Evolutionary conservation across 2,113 vertebrate genomes (phyloP).

Genomic region (Rhadina sibilatrix): DNA sequence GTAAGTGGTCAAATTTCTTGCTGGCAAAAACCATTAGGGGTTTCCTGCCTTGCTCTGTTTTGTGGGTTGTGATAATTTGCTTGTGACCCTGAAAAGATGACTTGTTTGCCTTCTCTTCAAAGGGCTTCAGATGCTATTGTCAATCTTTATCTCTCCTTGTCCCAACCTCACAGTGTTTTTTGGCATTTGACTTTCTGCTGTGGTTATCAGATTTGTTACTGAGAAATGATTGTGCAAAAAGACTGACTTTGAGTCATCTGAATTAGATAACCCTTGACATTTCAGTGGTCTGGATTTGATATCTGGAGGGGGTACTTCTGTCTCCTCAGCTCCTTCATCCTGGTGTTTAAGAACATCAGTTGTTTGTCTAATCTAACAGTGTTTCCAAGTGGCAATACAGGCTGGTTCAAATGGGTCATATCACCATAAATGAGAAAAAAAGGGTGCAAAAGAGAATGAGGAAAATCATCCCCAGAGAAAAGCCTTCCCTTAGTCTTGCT

Average conservation of each 20-base stretch:
- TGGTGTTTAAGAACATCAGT: neutral
- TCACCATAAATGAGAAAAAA: neutral
- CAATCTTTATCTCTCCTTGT: neutral
- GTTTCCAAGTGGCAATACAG: neutral
- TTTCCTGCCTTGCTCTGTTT: neutral
- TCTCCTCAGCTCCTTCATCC: neutral
- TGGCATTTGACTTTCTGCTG: neutral
- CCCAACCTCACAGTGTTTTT: neutral
- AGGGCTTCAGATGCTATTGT: neutral
- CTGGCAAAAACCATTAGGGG: neutral
- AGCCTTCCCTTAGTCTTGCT: neutral
- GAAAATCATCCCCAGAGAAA: neutral
- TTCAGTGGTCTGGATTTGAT: neutral
- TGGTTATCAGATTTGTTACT: neutral
- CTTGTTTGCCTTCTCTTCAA: neutral
- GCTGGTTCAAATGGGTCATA: neutral
- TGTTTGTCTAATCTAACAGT: neutral
- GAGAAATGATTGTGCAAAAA: neutral
- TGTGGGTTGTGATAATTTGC: neutral
- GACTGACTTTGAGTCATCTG: neutral
- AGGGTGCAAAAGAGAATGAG: neutral
- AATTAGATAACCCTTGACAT: neutral
- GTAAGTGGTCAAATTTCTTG: neutral
- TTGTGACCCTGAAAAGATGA: neutral
- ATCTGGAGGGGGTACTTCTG: neutral